Evolutionary conservation across 1,140 invertebrate species (phyloP).

Genomic region (Dendrolimus punctatus): DNA sequence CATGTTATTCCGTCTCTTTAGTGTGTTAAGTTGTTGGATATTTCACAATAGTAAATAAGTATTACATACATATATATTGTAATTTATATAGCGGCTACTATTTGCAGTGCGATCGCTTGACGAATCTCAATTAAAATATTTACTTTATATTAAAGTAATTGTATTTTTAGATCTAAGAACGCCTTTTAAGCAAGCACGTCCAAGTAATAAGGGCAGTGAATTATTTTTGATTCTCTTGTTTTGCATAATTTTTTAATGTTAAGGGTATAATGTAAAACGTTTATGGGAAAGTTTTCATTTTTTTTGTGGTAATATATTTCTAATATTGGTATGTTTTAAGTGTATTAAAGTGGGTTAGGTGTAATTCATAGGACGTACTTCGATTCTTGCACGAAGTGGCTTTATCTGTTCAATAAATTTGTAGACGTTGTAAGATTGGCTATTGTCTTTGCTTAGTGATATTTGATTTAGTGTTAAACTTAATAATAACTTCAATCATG

Average conservation of each 20-base stretch:
- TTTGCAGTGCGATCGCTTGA: neutral
- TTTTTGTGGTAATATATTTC: conserved; percentile 45
- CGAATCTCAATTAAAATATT: conserved; percentile 20
- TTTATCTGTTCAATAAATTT: no score
- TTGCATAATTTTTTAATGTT: conserved; percentile 26
- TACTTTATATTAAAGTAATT: conserved; percentile 63
- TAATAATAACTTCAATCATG: no score
- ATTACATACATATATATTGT: neutral
- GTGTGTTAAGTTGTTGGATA: no score
- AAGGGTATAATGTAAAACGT: conserved; percentile 24
- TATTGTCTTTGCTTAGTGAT: no score
- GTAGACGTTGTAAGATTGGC: no score
- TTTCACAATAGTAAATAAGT: no score
- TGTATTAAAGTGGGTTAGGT: no score
- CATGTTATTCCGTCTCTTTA: conserved; percentile 5
- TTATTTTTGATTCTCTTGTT: conserved; percentile 39
- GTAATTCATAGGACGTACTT: no score
- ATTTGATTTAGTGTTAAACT: no score
- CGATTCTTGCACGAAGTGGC: no score
- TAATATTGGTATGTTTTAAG: conserved; percentile 26
- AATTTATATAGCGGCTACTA: conserved; percentile 8
- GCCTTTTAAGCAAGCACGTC: conserved; percentile 58
- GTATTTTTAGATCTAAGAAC: conserved; percentile 41
- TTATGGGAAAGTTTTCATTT: conserved; percentile 29
- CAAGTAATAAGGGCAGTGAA: conserved; percentile 53